Evolutionary conservation across 2,113 vertebrate genomes (phyloP).

Genomic region (Climacteris rufus): DNA sequence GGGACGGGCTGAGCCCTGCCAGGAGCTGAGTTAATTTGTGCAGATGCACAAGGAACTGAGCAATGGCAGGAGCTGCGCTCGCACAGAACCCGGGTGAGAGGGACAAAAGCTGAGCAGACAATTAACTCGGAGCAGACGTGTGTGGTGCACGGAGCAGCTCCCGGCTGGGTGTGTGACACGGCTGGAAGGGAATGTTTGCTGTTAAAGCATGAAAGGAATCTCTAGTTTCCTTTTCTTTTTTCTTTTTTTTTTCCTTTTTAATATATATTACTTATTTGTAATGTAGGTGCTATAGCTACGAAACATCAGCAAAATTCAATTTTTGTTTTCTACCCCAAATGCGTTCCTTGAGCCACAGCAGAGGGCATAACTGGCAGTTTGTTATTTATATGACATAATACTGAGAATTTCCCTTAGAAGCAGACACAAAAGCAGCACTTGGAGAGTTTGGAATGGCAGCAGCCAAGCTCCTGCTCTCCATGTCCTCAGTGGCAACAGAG

Average conservation of each 20-base stretch:
- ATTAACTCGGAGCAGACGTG: background rate
- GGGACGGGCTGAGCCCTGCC: background rate
- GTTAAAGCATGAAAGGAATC: fast-evolving
- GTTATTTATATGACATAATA: fast-evolving
- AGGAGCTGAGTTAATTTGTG: background rate
- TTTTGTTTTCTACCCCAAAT: fast-evolving
- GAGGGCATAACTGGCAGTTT: background rate
- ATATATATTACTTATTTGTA: fast-evolving
- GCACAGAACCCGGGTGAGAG: background rate
- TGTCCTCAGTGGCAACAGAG: too few relatives aligned
- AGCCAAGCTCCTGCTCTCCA: background rate
- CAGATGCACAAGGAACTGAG: background rate
- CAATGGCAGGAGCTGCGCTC: too few relatives aligned
- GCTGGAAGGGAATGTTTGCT: background rate
- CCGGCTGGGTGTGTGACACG: fast-evolving
- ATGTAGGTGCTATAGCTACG: too few relatives aligned
- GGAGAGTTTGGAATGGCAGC: background rate
- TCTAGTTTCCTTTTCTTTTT: too few relatives aligned
- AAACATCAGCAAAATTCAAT: background rate
- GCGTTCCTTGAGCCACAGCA: background rate
- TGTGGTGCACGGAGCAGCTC: background rate
- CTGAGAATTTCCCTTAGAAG: background rate
- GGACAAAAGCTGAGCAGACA: background rate
- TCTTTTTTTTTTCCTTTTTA: too few relatives aligned
- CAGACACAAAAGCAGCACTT: background rate